Conservation (phyloP, 2,113 vertebrate genomes). For the Uropsilus gracilis region DNA sequence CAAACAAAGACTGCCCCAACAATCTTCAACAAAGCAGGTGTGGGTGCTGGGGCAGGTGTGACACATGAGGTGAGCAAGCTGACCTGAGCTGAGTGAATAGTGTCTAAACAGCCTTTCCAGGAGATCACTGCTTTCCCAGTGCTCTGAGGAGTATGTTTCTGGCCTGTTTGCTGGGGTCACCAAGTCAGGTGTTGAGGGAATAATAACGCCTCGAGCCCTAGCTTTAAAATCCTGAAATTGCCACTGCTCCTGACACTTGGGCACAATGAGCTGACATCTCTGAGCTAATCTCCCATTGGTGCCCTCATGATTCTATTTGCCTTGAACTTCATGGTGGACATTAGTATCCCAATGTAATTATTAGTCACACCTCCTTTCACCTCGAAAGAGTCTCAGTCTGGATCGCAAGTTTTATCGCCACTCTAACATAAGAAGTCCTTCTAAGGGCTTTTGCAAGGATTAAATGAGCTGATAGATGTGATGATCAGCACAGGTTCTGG, state of each 20-base stretch:
- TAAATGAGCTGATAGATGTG: background rate
- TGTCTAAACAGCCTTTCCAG: background rate
- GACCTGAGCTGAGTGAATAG: accelerated
- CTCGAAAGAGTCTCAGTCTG: background rate
- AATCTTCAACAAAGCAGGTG: background rate
- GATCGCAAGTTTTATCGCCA: background rate
- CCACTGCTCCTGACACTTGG: background rate
- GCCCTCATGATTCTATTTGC: background rate
- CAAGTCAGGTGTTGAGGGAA: background rate
- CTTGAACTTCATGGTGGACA: background rate
- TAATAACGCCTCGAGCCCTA: background rate
- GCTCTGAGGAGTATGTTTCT: accelerated
- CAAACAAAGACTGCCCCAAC: no score
- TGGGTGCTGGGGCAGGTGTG: background rate
- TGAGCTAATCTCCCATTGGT: background rate
- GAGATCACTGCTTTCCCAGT: no score
- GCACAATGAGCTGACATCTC: background rate
- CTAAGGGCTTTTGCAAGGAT: background rate
- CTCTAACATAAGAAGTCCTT: background rate
- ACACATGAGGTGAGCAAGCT: background rate
- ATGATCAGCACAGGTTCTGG: background rate
- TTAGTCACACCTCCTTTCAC: background rate
- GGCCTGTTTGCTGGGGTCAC: background rate
- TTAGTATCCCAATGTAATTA: background rate
- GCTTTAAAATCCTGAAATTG: background rate